Conservation (phyloP, 2,113 vertebrate genomes). For the Uria lomvia region DNA sequence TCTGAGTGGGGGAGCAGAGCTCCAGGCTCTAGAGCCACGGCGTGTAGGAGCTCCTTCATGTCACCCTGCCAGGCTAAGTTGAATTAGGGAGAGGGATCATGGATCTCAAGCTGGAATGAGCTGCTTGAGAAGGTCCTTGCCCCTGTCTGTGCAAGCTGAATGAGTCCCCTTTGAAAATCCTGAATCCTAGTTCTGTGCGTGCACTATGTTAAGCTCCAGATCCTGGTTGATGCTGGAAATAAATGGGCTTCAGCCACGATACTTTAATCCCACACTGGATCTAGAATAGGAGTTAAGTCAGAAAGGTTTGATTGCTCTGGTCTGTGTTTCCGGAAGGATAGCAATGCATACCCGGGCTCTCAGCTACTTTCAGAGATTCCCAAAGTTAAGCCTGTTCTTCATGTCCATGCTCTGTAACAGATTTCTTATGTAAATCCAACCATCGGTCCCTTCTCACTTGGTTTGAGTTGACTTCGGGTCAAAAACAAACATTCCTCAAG, state of each 20-base stretch:
- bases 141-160: background rate
- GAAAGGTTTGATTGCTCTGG: background rate
- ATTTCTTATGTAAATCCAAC: background rate
- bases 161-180: background rate
- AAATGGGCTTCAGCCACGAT: background rate
- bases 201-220: background rate
- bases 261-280: background rate
- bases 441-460: background rate
- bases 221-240: background rate
- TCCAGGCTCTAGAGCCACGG: background rate
- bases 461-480: background rate
- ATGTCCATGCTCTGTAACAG: background rate
- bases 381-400: background rate
- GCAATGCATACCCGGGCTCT: background rate
- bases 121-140: background rate
- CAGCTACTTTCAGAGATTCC: background rate
- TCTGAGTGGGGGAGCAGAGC: background rate
- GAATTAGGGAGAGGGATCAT: background rate
- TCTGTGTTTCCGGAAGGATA: background rate
- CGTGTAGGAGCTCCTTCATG: accelerated
- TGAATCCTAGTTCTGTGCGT: background rate
- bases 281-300: background rate
- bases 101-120: background rate
- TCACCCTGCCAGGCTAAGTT: background rate
- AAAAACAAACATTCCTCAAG: background rate